Evolutionary conservation across 2,113 vertebrate genomes (phyloP).

Genomic region (Motacilla tschutschensis): DNA sequence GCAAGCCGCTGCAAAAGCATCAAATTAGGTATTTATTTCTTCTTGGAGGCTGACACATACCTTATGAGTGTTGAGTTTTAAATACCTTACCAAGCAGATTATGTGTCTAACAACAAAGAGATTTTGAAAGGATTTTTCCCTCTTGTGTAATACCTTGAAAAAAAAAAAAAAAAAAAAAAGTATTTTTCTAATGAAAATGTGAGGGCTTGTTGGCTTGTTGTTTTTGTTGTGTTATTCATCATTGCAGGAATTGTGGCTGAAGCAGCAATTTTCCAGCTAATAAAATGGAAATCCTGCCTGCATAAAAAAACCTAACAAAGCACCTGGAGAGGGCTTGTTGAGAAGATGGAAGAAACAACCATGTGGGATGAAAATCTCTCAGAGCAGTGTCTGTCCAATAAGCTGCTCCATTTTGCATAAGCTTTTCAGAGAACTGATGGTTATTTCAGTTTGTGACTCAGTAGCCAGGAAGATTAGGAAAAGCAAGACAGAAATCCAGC

Average conservation of each 20-base stretch:
- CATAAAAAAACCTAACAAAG: background rate
- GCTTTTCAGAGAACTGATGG: background rate
- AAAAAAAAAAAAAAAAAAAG: background rate
- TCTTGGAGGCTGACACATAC: background rate
- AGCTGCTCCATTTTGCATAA: background rate
- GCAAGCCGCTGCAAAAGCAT: background rate
- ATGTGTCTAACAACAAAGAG: background rate
- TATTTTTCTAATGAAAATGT: background rate
- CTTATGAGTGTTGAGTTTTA: background rate
- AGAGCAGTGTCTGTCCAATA: background rate
- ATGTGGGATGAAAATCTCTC: background rate
- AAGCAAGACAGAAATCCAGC: background rate
- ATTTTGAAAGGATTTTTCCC: background rate
- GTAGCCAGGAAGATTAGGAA: background rate
- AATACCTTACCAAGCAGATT: background rate
- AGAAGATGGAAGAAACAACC: background rate
- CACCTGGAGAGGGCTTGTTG: background rate
- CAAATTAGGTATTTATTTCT: background rate
- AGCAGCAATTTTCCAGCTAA: conserved; percentile 1
- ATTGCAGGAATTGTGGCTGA: background rate
- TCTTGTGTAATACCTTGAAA: background rate
- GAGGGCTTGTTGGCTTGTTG: background rate
- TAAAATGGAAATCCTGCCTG: background rate
- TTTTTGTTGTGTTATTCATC: background rate
- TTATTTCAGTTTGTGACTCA: background rate